Percentiles rank a stretch among this genome's conserved stretches.
phyloP scores from a whole-genome alignment of 2,113 vertebrate species.

The Fukomys damarensis region DNA sequence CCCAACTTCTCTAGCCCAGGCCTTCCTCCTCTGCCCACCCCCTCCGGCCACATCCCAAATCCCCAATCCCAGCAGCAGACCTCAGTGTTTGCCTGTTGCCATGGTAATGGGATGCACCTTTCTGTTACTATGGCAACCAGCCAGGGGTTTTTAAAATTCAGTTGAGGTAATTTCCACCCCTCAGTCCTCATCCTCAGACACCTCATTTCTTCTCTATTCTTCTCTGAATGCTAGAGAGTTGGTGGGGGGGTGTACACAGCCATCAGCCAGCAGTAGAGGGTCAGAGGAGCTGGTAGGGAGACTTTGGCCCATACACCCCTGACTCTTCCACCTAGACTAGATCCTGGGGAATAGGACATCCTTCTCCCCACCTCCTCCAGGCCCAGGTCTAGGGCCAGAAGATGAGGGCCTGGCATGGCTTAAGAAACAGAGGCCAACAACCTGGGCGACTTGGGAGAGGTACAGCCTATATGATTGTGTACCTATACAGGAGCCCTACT shows the following conservation, averaged over 20 bases:
- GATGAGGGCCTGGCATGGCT: neutral
- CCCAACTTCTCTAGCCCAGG: neutral
- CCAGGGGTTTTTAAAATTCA: slow-evolving; percentile 89
- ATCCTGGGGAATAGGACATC: neutral
- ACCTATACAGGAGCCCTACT: neutral
- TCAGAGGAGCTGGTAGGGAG: neutral
- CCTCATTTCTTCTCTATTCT: slow-evolving; percentile 77
- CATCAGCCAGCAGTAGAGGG: neutral
- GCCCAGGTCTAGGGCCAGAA: neutral
- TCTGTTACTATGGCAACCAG: slow-evolving; percentile 89
- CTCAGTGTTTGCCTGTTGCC: slow-evolving; percentile 88
- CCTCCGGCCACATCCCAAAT: slow-evolving; percentile 82
- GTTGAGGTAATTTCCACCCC: slow-evolving; percentile 88
- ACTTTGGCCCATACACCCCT: neutral
- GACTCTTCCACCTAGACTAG: neutral
- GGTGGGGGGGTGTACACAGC: neutral
- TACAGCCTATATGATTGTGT: neutral
- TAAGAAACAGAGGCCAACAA: neutral
- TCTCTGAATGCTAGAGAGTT: slow-evolving; percentile 69
- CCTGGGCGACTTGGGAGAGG: neutral
- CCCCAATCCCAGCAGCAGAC: slow-evolving; percentile 84
- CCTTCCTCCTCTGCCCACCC: slow-evolving; percentile 57
- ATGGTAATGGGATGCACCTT: slow-evolving; percentile 90
- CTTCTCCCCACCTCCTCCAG: neutral
- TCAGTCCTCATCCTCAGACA: slow-evolving; percentile 79